Conservation (phyloP, 2,888 invertebrate species). For the Drosophila mettleri region DNA sequence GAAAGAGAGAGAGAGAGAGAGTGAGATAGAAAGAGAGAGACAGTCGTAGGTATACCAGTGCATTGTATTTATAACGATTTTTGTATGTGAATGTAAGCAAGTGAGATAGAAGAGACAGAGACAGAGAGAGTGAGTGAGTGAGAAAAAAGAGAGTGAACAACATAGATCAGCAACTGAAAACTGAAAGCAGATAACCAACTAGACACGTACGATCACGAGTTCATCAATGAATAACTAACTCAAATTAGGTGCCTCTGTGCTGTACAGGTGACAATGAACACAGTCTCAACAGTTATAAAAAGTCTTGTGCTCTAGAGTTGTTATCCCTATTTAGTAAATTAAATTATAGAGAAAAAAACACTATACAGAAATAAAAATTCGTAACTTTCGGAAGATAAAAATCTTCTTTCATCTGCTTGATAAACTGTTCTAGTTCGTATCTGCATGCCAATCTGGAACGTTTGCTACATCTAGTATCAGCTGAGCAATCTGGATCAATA, state of each 20-base stretch:
- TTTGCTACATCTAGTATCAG: no score
- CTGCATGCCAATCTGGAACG: no score
- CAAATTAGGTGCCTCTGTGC: slow-evolving; percentile 36
- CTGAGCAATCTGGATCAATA: no score
- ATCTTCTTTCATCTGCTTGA: no score
- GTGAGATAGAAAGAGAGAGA: slow-evolving; percentile 6
- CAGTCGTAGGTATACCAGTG: slow-evolving; percentile 6
- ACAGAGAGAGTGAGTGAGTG: slow-evolving; percentile 11
- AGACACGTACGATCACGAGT: slow-evolving; percentile 11
- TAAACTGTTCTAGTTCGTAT: no score
- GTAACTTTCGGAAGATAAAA: no score
- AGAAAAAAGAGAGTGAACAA: slow-evolving; percentile 5
- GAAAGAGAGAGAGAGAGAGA: slow-evolving; percentile 2
- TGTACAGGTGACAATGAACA: not conserved
- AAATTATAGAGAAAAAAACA: no score
- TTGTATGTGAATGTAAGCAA: slow-evolving; percentile 29
- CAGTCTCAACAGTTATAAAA: not conserved
- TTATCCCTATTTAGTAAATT: no score
- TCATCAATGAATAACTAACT: slow-evolving; percentile 7
- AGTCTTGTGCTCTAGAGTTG: slow-evolving; percentile 10
- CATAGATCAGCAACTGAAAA: slow-evolving; percentile 33
- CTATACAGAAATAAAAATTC: no score
- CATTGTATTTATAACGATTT: slow-evolving; percentile 14
- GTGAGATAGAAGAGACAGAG: slow-evolving; percentile 12
- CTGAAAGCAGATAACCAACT: slow-evolving; percentile 7